These are phyloP conservation scores for Hermodice carunculata DNA, from an alignment of 2,888 invertebrate genomes.

Conservation along the genomic window DNA sequence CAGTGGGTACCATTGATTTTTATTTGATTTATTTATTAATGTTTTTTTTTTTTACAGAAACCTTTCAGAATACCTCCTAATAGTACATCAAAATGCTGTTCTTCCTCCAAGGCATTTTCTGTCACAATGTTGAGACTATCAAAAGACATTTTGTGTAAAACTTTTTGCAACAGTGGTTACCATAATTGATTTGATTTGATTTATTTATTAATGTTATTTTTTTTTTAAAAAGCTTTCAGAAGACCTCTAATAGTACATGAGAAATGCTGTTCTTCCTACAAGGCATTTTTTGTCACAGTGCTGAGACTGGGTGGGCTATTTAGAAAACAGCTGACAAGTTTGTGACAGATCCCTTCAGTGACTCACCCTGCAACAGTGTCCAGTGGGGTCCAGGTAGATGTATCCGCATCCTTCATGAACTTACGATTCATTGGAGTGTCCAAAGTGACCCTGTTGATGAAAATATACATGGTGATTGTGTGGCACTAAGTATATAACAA, in stretches of 20 bases:
- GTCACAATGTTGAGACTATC: too few relatives aligned
- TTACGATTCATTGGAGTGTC: slow-evolving; percentile 99
- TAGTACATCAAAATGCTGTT: too few relatives aligned
- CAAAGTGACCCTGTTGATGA: slow-evolving; percentile 81
- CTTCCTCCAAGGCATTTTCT: too few relatives aligned
- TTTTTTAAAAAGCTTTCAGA: too few relatives aligned
- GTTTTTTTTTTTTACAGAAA: too few relatives aligned
- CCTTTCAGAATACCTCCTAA: too few relatives aligned
- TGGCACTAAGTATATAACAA: neutral
- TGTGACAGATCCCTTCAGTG: neutral
- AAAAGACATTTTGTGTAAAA: too few relatives aligned
- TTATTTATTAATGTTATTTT: too few relatives aligned
- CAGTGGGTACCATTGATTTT: too few relatives aligned
- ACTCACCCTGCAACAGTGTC: slow-evolving; percentile 85
- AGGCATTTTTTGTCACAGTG: neutral
- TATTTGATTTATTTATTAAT: too few relatives aligned
- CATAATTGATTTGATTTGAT: too few relatives aligned
- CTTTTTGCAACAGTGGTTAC: too few relatives aligned
- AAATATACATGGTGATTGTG: neutral
- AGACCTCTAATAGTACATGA: slow-evolving; percentile 1
- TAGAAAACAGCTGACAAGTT: neutral
- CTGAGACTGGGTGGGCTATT: neutral
- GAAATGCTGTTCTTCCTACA: neutral
- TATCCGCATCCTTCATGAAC: slow-evolving; percentile 97
- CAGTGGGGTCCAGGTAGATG: slow-evolving; percentile 91